Evolutionary conservation across 2,113 vertebrate species (phyloP).

Genomic region (Sinosuthora webbiana): DNA sequence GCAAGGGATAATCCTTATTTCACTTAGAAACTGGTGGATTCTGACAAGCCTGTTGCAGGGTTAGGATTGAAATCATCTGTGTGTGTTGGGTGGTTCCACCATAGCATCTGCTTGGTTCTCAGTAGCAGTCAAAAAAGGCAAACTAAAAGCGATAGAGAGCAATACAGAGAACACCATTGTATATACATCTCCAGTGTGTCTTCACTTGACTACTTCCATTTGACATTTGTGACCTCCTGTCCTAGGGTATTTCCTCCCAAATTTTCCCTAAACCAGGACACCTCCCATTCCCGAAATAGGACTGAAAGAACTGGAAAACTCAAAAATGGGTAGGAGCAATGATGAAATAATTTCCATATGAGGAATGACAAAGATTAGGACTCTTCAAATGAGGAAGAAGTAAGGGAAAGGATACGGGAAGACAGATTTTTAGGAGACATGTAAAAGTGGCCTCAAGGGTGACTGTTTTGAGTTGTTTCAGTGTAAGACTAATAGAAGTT

Average conservation of each 20-base stretch:
- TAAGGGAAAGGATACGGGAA: fast-evolving
- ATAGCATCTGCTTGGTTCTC: not conserved
- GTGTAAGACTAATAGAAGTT: not conserved
- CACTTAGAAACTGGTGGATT: not conserved
- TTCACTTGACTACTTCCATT: not conserved
- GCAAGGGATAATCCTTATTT: not conserved
- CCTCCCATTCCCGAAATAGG: not conserved
- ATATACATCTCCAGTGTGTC: not conserved
- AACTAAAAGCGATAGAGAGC: not conserved
- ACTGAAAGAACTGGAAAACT: not conserved
- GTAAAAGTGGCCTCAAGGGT: not conserved
- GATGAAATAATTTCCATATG: not conserved
- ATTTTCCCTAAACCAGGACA: not conserved
- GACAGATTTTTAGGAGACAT: not conserved
- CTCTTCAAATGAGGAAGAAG: not conserved
- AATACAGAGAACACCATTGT: not conserved
- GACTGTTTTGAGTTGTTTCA: not conserved
- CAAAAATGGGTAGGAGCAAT: not conserved
- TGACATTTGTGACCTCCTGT: not conserved
- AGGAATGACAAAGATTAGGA: not conserved
- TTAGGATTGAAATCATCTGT: not conserved
- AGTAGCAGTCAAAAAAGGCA: not conserved
- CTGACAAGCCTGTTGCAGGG: not conserved
- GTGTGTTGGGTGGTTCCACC: not conserved
- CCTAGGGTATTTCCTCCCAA: not conserved